These are phyloP conservation scores for Andrena haemorrhoa DNA, from an alignment of 2,888 invertebrate species.

Conservation along the genomic window DNA sequence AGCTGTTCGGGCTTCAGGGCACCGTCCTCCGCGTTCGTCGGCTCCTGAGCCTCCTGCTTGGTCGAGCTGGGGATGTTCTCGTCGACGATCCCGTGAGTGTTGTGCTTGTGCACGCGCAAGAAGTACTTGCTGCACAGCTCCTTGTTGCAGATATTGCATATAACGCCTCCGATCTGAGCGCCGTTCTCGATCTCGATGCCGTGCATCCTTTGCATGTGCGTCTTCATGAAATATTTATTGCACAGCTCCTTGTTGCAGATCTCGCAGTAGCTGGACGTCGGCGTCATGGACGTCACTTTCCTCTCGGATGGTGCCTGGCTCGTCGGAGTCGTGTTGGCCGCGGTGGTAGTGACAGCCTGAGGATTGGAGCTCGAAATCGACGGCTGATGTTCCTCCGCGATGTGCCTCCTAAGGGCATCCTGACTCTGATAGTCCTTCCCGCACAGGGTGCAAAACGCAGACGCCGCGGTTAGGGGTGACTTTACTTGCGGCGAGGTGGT, in stretches of 20 bases:
- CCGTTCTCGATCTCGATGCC: conserved; percentile 97
- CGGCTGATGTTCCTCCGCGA: conserved; percentile 87
- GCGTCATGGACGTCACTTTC: conserved; percentile 88
- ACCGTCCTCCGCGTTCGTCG: conserved; percentile 81
- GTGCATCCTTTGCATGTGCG: conserved; percentile 99
- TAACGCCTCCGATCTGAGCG: conserved; percentile 96
- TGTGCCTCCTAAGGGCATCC: conserved; percentile 89
- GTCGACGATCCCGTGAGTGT: conserved; percentile 98
- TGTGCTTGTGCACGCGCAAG: conserved; percentile 98
- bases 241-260: conserved; percentile 99
- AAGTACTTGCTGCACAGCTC: conserved; percentile 99
- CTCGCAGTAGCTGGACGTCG: conserved; percentile 96
- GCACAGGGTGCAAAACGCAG: conserved; percentile 86
- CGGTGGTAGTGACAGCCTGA: conserved; percentile 48
- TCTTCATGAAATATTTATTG: conserved; percentile 99
- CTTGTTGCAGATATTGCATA: conserved; percentile 99
- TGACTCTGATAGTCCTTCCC: conserved; percentile 88
- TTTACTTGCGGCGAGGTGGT: conserved; percentile 79
- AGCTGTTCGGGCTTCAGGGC: conserved; percentile 86
- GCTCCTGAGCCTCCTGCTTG: conserved; percentile 78
- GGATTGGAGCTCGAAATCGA: conserved; percentile 64
- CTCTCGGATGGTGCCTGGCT: conserved; percentile 82
- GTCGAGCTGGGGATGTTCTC: conserved; percentile 87
- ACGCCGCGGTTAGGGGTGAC: conserved; percentile 75
- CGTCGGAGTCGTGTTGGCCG: conserved; percentile 57